Evolutionary conservation across 2,888 invertebrate species (phyloP).

Genomic region (Polia nebulosa): DNA sequence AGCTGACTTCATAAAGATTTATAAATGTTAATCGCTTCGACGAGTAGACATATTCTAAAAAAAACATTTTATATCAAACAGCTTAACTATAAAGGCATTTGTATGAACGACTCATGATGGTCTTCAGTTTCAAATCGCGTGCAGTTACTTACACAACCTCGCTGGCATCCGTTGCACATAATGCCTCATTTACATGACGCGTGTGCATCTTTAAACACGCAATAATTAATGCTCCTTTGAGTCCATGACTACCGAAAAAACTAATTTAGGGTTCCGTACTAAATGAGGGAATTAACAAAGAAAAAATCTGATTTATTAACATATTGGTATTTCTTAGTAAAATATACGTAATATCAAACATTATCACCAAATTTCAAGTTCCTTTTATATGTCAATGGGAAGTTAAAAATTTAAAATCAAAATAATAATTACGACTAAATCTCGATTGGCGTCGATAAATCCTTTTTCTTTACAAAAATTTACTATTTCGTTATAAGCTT

Average conservation of each 20-base stretch:
- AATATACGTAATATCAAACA: no score
- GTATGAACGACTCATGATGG: background rate
- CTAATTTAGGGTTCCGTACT: no score
- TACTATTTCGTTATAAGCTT: no score
- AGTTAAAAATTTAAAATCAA: no score
- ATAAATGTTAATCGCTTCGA: background rate
- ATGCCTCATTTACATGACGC: slow-evolving; percentile 25
- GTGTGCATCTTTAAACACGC: slow-evolving; percentile 6
- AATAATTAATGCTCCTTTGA: slow-evolving; percentile 16
- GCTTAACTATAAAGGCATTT: slow-evolving; percentile 9
- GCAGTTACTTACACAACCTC: slow-evolving; percentile 8
- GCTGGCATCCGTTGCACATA: slow-evolving; percentile 24
- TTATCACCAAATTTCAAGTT: no score
- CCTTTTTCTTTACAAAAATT: no score
- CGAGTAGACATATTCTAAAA: background rate
- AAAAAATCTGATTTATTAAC: no score
- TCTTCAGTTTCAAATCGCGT: slow-evolving; percentile 29
- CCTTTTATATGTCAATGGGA: no score
- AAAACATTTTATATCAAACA: background rate
- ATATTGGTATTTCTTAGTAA: no score
- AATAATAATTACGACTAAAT: no score
- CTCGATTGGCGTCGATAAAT: no score
- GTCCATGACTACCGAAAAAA: background rate
- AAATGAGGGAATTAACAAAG: no score
- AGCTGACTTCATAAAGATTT: background rate